These are phyloP conservation scores for Avahi laniger DNA, from an alignment of 2,797 vertebrate genomes.

Conservation along the genomic window DNA sequence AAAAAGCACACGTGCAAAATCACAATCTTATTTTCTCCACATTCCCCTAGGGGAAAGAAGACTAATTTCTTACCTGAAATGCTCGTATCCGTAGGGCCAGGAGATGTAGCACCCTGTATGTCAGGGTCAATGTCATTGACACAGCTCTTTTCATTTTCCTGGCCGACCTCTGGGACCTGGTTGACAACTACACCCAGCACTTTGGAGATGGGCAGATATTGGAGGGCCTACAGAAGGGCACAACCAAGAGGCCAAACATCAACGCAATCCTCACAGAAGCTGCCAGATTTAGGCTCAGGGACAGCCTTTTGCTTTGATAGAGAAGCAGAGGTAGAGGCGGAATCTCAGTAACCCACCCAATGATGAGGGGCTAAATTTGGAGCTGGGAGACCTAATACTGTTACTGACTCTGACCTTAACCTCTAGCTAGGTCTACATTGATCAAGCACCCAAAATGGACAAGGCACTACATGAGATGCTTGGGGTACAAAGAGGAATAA, in stretches of 20 bases:
- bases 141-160: constrained; percentile 60
- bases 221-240: constrained; percentile 80
- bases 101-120: constrained; percentile 30
- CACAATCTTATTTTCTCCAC: background rate
- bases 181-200: constrained; percentile 65
- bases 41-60: constrained; percentile 41
- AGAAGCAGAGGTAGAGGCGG: background rate
- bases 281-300: background rate
- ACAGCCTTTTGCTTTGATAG: background rate
- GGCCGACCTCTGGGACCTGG: background rate
- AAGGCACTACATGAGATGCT: background rate
- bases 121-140: constrained; percentile 26
- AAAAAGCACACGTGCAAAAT: background rate
- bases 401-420: background rate
- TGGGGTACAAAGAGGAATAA: background rate
- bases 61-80: constrained; percentile 65
- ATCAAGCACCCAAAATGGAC: background rate
- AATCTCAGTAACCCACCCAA: background rate
- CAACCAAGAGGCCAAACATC: background rate
- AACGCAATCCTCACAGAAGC: background rate
- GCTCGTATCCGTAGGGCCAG: background rate
- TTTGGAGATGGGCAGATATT: constrained; percentile 84
- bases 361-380: background rate
- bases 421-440: background rate
- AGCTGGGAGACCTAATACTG: background rate